A percentile compares a stretch with the other conserved stretches of the same genome.
Conservation (phyloP, 2,888 invertebrate species). For the Thereva nobilitata region DNA sequence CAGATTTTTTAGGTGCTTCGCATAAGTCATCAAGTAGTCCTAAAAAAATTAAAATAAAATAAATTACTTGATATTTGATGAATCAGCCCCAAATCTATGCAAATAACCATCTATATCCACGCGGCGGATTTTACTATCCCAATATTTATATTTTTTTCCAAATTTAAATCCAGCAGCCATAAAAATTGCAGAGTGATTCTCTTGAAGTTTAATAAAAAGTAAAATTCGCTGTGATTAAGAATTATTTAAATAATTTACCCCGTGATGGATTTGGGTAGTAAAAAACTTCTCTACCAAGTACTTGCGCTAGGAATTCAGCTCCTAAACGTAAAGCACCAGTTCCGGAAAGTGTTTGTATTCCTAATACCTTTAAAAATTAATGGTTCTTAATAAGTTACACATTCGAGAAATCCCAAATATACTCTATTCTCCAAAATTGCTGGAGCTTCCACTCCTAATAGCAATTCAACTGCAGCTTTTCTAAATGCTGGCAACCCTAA, state of each 20-base stretch:
- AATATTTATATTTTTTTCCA: constrained; percentile 87
- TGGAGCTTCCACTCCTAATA: constrained; percentile 78
- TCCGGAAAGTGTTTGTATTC: constrained; percentile 91
- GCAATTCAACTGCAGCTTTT: constrained; percentile 75
- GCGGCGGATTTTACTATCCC: constrained; percentile 73
- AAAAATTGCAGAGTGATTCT: constrained; percentile 90
- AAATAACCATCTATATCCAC: constrained; percentile 73
- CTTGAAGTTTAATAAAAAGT: constrained; percentile 59
- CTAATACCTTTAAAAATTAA: constrained; percentile 69
- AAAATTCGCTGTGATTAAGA: neutral
- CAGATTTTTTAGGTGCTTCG: constrained; percentile 79
- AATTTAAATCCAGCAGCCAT: constrained; percentile 80
- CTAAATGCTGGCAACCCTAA: constrained; percentile 60
- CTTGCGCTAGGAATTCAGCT: constrained; percentile 80
- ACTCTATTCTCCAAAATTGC: constrained; percentile 74
- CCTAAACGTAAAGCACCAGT: constrained; percentile 90
- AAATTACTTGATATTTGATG: constrained; percentile 41
- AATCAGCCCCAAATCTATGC: constrained; percentile 48
- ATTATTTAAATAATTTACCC: constrained; percentile 64
- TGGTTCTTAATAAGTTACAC: constrained; percentile 10
- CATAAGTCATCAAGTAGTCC: constrained; percentile 75
- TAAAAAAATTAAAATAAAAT: neutral
- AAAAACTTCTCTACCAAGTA: constrained; percentile 70
- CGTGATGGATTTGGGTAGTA: constrained; percentile 94
- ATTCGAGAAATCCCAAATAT: constrained; percentile 45